phyloP scores from a whole-genome alignment of 2,888 invertebrate species.

The Ichneumon xanthorius region DNA sequence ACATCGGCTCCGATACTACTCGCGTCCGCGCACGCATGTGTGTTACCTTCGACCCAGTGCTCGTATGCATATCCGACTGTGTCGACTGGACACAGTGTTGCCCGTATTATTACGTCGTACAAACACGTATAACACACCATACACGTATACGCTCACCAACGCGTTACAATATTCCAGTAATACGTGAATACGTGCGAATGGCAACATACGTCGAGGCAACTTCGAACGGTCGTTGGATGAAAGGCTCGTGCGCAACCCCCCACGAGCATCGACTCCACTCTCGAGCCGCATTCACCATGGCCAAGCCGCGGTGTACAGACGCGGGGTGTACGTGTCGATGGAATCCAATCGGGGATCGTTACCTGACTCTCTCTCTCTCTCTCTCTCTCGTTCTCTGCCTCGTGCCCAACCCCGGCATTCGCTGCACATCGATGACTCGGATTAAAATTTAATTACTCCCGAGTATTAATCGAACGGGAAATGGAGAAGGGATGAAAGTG shows the following conservation, averaged over 20 bases:
- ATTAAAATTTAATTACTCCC: conserved; percentile 80
- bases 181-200: conserved; percentile 44
- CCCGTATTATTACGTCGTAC: conserved; percentile 9
- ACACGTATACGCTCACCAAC: background rate
- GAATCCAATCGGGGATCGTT: conserved; percentile 67
- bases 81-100: background rate
- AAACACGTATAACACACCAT: background rate
- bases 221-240: conserved; percentile 25
- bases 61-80: background rate
- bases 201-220: conserved; percentile 59
- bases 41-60: background rate
- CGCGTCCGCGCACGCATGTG: background rate
- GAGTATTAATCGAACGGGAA: conserved; percentile 75
- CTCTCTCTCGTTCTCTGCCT: background rate
- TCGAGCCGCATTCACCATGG: conserved; percentile 48
- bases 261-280: conserved; percentile 34
- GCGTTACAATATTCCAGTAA: conserved; percentile 5
- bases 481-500: conserved; percentile 58
- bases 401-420: conserved; percentile 64
- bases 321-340: conserved; percentile 62
- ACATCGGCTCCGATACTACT: background rate
- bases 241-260: conserved; percentile 6
- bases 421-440: conserved; percentile 78
- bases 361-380: conserved; percentile 16
- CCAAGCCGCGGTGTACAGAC: conserved; percentile 33